phyloP scores from a whole-genome alignment of 2,888 invertebrate genomes.

The Unio delphinus region DNA sequence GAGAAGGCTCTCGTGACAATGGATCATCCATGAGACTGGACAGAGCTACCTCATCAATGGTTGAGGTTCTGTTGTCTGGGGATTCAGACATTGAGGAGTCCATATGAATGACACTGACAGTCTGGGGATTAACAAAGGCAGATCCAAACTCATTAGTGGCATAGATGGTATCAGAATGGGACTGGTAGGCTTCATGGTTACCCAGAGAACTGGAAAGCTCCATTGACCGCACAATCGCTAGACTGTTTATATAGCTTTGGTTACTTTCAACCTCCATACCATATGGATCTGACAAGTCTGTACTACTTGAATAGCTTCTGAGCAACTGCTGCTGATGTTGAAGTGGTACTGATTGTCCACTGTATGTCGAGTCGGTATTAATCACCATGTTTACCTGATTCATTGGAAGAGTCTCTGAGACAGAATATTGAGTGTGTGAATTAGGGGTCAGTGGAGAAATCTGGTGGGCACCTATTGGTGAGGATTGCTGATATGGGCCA shows the following conservation, averaged over 20 bases:
- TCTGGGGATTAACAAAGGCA: no score
- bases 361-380: no score
- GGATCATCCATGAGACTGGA: slow-evolving; percentile 49
- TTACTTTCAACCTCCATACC: slow-evolving; percentile 34
- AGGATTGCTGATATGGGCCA: not conserved
- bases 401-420: slow-evolving; percentile 35
- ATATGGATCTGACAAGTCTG: slow-evolving; percentile 8
- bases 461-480: slow-evolving; percentile 8
- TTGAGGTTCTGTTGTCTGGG: slow-evolving; percentile 28
- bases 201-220: no score
- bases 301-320: no score
- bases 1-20: slow-evolving; percentile 19
- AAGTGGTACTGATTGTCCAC: no score
- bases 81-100: slow-evolving; percentile 11
- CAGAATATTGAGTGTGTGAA: slow-evolving; percentile 20
- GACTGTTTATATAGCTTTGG: no score
- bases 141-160: no score
- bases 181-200: no score
- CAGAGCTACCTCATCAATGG: slow-evolving; percentile 55
- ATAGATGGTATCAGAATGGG: no score
- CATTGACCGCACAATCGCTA: no score
- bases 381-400: slow-evolving; percentile 18
- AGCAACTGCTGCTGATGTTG: no score
- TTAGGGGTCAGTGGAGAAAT: slow-evolving; percentile 21
- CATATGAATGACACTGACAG: slow-evolving; percentile 32